Evolutionary conservation across 2,888 invertebrate species (phyloP).

Genomic region (Epinotia bilunana): DNA sequence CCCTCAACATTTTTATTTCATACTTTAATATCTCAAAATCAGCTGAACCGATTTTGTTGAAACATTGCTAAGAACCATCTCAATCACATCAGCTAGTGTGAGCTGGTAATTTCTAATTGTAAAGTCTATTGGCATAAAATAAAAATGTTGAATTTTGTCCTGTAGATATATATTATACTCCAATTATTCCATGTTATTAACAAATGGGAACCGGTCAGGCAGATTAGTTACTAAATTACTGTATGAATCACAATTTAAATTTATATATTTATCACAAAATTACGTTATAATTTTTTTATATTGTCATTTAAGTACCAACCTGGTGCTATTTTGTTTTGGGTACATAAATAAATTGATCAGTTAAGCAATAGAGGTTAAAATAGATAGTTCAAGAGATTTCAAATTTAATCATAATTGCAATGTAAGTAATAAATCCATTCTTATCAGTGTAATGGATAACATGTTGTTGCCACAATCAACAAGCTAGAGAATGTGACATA

Average conservation of each 20-base stretch:
- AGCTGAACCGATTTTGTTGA: no score
- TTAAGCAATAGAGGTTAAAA: no score
- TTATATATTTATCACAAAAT: no score
- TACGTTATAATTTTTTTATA: no score
- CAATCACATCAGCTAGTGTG: not conserved
- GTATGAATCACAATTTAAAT: not conserved
- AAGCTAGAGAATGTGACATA: slow-evolving; percentile 40
- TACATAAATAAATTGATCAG: not conserved
- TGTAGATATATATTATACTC: not conserved
- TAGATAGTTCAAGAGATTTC: no score
- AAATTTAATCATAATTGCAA: slow-evolving; percentile 1
- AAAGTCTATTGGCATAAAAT: no score
- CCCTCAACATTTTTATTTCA: no score
- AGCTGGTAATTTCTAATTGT: not conserved
- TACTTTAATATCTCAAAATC: no score
- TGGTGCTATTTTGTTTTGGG: not conserved
- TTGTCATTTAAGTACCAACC: no score
- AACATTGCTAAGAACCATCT: no score
- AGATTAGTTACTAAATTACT: not conserved
- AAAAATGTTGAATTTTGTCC: not conserved
- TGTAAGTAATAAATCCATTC: slow-evolving; percentile 5
- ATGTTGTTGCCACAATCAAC: slow-evolving; percentile 28
- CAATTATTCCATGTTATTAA: no score
- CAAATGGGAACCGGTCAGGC: not conserved
- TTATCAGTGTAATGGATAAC: slow-evolving; percentile 18